A percentile compares a stretch with the other conserved stretches of the same genome.
Conservation (phyloP, 2,797 vertebrate species). For the Labeo calbasu region DNA sequence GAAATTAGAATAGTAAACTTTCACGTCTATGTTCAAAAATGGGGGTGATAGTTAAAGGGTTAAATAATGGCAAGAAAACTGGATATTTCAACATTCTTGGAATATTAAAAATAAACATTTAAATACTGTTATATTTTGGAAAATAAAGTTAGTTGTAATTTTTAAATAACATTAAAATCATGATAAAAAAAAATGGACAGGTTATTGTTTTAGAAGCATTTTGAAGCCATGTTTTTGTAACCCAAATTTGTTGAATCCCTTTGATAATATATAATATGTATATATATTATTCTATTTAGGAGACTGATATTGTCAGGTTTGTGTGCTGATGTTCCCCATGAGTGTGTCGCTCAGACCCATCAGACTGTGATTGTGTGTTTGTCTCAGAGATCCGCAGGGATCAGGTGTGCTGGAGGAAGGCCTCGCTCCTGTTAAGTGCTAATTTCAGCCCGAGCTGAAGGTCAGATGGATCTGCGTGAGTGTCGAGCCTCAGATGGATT, state of each 20-base stretch:
- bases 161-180: not conserved
- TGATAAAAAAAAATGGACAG: not conserved
- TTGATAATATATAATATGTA: too few species aligned
- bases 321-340: too few species aligned
- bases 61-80: not conserved
- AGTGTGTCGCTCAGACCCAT: not conserved
- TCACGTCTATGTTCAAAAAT: too few species aligned
- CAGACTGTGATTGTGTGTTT: not conserved
- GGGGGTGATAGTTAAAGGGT: too few species aligned
- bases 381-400: not conserved
- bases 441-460: conserved; percentile 55
- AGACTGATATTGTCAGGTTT: too few species aligned
- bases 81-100: not conserved
- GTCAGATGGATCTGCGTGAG: conserved; percentile 62
- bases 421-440: conserved; percentile 11
- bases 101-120: not conserved
- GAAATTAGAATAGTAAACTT: too few species aligned
- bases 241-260: too few species aligned
- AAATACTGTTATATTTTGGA: not conserved
- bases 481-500: conserved; percentile 73
- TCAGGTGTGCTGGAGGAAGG: conserved; percentile 25
- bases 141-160: not conserved
- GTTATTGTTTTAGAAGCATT: too few species aligned
- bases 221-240: too few species aligned
- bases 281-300: not conserved